phyloP scores from a whole-genome alignment of 2,888 invertebrate genomes.

The Azorinus chamasolen region DNA sequence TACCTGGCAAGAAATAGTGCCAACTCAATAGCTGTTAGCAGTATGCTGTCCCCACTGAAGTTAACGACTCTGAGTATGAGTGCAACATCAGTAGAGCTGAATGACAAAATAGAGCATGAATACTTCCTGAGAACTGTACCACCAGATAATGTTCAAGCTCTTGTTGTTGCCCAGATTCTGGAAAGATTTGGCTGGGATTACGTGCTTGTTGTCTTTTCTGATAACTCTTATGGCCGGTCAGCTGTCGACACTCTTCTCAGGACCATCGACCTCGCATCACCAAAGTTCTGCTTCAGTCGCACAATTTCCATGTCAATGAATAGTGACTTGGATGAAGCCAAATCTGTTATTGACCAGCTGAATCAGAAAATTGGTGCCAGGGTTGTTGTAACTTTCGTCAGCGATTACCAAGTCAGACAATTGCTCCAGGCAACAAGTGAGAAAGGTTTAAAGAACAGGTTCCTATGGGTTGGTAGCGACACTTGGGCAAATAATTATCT shows the following conservation, averaged over 20 bases:
- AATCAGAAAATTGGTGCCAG: conserved; percentile 76
- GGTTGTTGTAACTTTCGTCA: conserved; percentile 85
- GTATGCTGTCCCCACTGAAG: conserved; percentile 82
- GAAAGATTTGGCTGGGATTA: conserved; percentile 83
- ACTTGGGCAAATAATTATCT: conserved; percentile 76
- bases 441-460: conserved; percentile 76
- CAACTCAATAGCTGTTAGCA: conserved; percentile 79
- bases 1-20: conserved; percentile 81
- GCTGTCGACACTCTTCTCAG: conserved; percentile 80
- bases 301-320: conserved; percentile 73
- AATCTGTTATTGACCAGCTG: conserved; percentile 70
- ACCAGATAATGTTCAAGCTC: conserved; percentile 81
- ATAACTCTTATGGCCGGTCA: conserved; percentile 79
- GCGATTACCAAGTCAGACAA: conserved; percentile 76
- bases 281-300: conserved; percentile 76
- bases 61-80: conserved; percentile 84
- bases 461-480: conserved; percentile 83
- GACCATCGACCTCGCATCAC: conserved; percentile 59
- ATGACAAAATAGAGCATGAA: conserved; percentile 71
- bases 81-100: conserved; percentile 81
- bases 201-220: conserved; percentile 83
- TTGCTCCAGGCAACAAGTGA: conserved; percentile 83
- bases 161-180: conserved; percentile 78
- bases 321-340: conserved; percentile 70
- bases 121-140: conserved; percentile 83